Percentiles rank a stretch among this genome's conserved stretches.
Evolutionary conservation across 2,888 invertebrate genomes (phyloP).

Genomic region (Chrysodeixis includens): DNA sequence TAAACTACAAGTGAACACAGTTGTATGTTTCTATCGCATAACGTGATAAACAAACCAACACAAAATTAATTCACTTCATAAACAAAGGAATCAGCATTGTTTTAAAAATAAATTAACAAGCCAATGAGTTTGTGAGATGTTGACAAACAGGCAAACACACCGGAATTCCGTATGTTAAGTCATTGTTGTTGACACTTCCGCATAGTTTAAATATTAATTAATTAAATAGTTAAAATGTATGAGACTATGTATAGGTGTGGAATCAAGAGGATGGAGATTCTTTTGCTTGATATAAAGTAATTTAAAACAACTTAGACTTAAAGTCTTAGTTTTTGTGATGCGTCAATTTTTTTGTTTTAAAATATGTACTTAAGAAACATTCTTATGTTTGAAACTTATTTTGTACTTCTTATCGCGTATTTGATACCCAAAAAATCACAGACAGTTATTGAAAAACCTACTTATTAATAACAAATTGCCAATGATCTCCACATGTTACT

Average conservation of each 20-base stretch:
- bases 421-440: no score
- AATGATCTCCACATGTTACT: no score
- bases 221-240: conserved; percentile 35
- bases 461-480: no score
- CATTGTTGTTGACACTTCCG: conserved; percentile 29
- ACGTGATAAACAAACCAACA: not conserved
- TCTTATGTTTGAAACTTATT: no score
- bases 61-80: not conserved
- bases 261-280: not conserved
- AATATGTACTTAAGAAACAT: no score
- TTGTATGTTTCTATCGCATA: no score
- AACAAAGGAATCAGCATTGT: conserved; percentile 21
- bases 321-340: no score
- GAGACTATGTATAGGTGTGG: conserved; percentile 22
- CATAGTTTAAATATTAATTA: conserved; percentile 15
- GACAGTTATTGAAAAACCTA: no score
- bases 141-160: conserved; percentile 51
- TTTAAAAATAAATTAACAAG: conserved; percentile 39
- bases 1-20: no score
- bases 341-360: no score
- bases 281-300: not conserved
- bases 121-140: conserved; percentile 44
- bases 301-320: no score
- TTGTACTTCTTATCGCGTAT: no score
- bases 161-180: conserved; percentile 52